These are phyloP conservation scores for Vanessa cardui DNA, from an alignment of 2,888 invertebrate genomes.

Conservation along the genomic window DNA sequence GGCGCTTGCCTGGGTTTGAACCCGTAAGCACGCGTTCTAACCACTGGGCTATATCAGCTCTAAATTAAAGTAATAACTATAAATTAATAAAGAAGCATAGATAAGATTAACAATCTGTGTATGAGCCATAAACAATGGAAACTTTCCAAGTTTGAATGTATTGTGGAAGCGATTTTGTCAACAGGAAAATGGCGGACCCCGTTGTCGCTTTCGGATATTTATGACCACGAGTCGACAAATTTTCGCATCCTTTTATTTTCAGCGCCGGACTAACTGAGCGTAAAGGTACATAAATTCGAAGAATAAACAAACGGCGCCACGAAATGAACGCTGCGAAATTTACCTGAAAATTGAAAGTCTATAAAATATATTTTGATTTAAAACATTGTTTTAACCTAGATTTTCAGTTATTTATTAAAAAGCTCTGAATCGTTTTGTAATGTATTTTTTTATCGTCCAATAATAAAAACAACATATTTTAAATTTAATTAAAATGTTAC, in stretches of 20 bases:
- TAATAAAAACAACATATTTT: too few species aligned
- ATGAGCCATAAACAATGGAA: conserved; percentile 70
- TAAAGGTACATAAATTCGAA: conserved; percentile 67
- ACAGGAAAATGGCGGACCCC: conserved; percentile 79
- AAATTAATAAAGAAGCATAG: conserved; percentile 19
- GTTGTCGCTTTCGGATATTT: conserved; percentile 74
- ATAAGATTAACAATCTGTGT: conserved; percentile 53
- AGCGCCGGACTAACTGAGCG: conserved; percentile 62
- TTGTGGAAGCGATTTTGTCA: conserved; percentile 78
- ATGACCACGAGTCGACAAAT: conserved; percentile 73
- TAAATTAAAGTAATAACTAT: conserved; percentile 1
- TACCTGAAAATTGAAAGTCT: conserved; percentile 40
- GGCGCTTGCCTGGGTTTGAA: too few species aligned
- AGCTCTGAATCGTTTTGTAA: too few species aligned
- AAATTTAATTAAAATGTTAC: too few species aligned
- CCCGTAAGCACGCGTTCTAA: too few species aligned
- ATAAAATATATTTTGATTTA: conserved; percentile 26
- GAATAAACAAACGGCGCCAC: conserved; percentile 55
- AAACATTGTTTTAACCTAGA: not conserved
- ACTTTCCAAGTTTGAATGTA: conserved; percentile 78
- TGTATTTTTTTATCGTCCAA: too few species aligned
- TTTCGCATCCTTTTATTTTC: conserved; percentile 74
- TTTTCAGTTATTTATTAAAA: not conserved
- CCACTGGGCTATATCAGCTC: too few species aligned
- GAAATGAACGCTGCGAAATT: conserved; percentile 43